phyloP scores from a whole-genome alignment of 2,888 invertebrate genomes.

The Zootermopsis nevadensis region DNA sequence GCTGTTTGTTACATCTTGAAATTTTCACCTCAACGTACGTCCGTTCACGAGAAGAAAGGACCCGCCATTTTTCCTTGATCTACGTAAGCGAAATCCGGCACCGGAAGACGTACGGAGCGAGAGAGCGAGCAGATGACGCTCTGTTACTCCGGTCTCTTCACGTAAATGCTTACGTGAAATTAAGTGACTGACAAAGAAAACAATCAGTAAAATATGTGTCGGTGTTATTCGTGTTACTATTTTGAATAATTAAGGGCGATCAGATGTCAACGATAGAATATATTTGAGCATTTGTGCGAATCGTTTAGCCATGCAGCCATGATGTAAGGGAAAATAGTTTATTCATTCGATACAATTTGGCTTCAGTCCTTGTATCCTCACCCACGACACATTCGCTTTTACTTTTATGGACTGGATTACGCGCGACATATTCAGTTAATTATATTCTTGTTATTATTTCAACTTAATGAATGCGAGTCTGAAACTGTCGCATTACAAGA shows the following conservation, averaged over 20 bases:
- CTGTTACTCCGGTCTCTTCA: neutral
- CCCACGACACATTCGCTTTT: too few species aligned
- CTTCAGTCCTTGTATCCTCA: too few species aligned
- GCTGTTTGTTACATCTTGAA: neutral
- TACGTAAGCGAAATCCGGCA: too few species aligned
- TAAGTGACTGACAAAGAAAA: neutral
- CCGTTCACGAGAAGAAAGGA: neutral
- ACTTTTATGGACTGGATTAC: too few species aligned
- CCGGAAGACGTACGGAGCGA: neutral
- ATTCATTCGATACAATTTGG: too few species aligned
- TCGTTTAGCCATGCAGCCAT: too few species aligned
- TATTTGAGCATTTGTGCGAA: neutral
- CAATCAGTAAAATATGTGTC: constrained; percentile 26
- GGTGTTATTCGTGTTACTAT: constrained; percentile 7
- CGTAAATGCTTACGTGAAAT: constrained; percentile 23
- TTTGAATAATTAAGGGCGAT: constrained; percentile 11
- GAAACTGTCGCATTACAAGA: neutral
- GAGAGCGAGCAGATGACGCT: neutral
- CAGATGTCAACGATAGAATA: neutral
- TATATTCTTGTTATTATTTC: too few species aligned
- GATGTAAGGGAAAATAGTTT: too few species aligned
- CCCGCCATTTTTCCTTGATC: too few species aligned
- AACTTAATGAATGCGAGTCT: too few species aligned
- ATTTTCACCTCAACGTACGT: neutral
- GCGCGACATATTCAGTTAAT: too few species aligned